phyloP scores from a whole-genome alignment of 2,797 vertebrate species.

The Acanthurus tractus region DNA sequence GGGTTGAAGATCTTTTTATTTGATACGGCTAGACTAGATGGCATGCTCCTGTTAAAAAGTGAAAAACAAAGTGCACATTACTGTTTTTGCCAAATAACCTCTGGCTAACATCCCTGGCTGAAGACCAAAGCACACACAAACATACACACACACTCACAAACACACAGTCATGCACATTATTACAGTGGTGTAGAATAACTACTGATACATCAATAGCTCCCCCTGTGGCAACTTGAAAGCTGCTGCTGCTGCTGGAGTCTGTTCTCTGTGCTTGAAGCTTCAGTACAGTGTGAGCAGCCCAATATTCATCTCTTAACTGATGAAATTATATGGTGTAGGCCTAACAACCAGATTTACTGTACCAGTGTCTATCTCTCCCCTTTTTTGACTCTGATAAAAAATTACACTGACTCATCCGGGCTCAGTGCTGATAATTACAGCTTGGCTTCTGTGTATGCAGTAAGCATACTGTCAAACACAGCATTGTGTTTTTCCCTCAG shows the following conservation, averaged over 20 bases:
- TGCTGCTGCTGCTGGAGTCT: constrained; percentile 60
- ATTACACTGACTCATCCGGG: constrained; percentile 28
- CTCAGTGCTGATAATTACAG: constrained; percentile 52
- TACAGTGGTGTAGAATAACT: constrained; percentile 50
- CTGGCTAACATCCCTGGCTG: constrained; percentile 63
- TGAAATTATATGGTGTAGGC: constrained; percentile 6
- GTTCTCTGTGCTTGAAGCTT: constrained; percentile 36
- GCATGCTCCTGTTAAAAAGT: constrained; percentile 41
- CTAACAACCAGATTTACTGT: constrained; percentile 14
- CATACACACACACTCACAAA: constrained; percentile 3
- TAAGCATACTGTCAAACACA: constrained; percentile 42
- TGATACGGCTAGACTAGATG: constrained; percentile 31
- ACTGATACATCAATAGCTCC: constrained; percentile 76
- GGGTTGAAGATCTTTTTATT: constrained; percentile 31
- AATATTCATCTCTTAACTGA: constrained; percentile 13
- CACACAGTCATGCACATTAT: constrained; percentile 28
- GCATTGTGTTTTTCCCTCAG: constrained; percentile 48
- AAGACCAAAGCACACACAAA: constrained; percentile 40
- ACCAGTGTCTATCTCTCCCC: neutral
- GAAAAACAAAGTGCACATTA: constrained; percentile 37
- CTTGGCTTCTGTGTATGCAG: constrained; percentile 13
- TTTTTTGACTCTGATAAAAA: constrained; percentile 3
- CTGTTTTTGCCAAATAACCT: constrained; percentile 68
- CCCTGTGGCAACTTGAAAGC: constrained; percentile 72
- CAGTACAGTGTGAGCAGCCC: constrained; percentile 4